Evolutionary conservation across 2,888 invertebrate species (phyloP), one percentile per base, ranked within the genome.

Genomic region (Suillia variegata): DNA sequence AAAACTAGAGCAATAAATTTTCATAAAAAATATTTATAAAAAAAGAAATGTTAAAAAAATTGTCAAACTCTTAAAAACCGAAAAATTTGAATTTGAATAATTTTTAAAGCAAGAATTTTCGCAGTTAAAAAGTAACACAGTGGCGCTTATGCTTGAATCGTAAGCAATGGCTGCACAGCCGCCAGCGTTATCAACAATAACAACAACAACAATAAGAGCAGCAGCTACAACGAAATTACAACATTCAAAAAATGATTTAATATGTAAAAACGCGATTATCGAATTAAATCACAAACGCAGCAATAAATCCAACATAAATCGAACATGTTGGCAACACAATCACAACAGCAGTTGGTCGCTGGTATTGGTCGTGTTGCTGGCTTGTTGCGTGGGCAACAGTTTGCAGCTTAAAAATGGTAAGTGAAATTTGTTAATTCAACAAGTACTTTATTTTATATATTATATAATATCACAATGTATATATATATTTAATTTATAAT

Each of bases 321-420:
- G n/a, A n/a, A n/a, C n/a, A n/a, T n/a, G 62, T 56, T 53, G 59
- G 54, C 54, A 56, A 47, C 56, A 50, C 58, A 62, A 57, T 51
- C 48, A 54, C 56, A 62, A 55, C 54, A 50, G 33, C 49, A 57
- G 51, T 22, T 55, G 24, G 42, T 31, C 52, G 49, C 59, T 63
- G 45, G 64, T 66, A 61, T 52, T 64, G 55, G 63, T 67, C 57
- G 62, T 67, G 54, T 59, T 67, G 62, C 58, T 67, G 58, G 62
- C 67, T 48, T 67, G 62, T 55, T 69, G 67, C 62, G 65, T 69
- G 61, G 67, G 67, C 54, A 63, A 63, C 60, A 69, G 67, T 62
- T 60, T 66, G 47, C 69, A 69, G 64, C 56, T 69, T 56, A 69
- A 69, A 67, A 67, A 69, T 67, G 69, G 69, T 69, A 64, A 67